phyloP scores from a whole-genome alignment of 2,113 vertebrate genomes.

The Fregata magnificens region DNA sequence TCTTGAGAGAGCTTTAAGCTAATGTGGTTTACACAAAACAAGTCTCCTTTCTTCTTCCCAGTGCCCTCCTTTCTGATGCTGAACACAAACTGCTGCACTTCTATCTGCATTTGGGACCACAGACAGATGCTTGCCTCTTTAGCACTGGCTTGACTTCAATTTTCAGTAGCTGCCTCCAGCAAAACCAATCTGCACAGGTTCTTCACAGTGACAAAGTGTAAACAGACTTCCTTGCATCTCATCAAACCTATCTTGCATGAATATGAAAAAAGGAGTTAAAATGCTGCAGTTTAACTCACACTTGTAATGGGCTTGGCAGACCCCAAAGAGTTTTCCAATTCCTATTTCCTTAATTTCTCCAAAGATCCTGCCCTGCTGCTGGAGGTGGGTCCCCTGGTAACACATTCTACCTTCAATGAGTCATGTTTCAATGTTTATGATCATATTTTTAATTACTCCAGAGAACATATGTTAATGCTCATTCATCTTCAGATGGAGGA shows the following conservation, averaged over 20 bases:
- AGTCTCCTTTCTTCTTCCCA: background rate
- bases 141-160: background rate
- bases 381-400: background rate
- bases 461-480: conserved; percentile 30
- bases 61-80: rapidly evolving
- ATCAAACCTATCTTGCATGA: background rate
- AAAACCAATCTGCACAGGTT: background rate
- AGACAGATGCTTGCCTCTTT: background rate
- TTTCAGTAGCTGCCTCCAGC: background rate
- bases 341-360: background rate
- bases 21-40: background rate
- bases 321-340: background rate
- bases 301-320: background rate
- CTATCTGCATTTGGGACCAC: background rate
- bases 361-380: background rate
- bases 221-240: background rate
- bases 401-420: background rate
- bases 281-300: background rate
- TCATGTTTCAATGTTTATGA: conserved; percentile 15
- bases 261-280: background rate
- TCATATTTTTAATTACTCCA: conserved; percentile 47
- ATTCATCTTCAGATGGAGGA: background rate
- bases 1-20: background rate
- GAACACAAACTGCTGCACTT: background rate
- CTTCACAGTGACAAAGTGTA: background rate